A percentile compares a stretch with the other conserved stretches of the same genome.
Conservation (phyloP, 2,888 invertebrate species). For the Mactromeris polynyma region DNA sequence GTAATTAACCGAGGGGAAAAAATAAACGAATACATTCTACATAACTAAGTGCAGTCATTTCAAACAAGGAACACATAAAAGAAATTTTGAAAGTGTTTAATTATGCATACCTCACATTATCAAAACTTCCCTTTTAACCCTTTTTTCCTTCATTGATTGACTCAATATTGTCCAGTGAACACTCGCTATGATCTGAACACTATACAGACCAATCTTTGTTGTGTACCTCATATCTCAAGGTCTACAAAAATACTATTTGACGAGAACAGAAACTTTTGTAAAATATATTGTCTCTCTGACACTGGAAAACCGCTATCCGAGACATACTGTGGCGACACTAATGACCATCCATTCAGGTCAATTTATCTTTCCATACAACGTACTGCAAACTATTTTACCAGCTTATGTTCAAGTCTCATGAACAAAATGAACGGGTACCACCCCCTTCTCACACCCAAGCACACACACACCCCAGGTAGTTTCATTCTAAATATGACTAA, state of each 20-base stretch:
- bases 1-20: too few species aligned
- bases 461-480: slow-evolving; percentile 31
- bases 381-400: slow-evolving; percentile 48
- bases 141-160: background rate
- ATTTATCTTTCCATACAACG: slow-evolving; percentile 49
- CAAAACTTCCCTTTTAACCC: background rate
- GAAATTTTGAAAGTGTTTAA: background rate
- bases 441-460: slow-evolving; percentile 39
- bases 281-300: slow-evolving; percentile 21
- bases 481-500: slow-evolving; percentile 8
- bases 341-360: slow-evolving; percentile 57
- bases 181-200: background rate
- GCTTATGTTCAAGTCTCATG: slow-evolving; percentile 29
- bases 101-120: background rate
- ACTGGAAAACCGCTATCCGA: slow-evolving; percentile 22
- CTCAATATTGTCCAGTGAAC: background rate
- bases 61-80: background rate
- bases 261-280: slow-evolving; percentile 22
- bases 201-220: background rate
- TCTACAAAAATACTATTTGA: slow-evolving; percentile 14
- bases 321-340: slow-evolving; percentile 38
- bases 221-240: background rate
- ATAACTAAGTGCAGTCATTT: background rate
- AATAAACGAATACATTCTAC: too few species aligned
- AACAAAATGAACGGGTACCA: slow-evolving; percentile 12